These are phyloP conservation scores for Coilia nasus DNA, from an alignment of 2,797 vertebrate species.

Conservation along the genomic window DNA sequence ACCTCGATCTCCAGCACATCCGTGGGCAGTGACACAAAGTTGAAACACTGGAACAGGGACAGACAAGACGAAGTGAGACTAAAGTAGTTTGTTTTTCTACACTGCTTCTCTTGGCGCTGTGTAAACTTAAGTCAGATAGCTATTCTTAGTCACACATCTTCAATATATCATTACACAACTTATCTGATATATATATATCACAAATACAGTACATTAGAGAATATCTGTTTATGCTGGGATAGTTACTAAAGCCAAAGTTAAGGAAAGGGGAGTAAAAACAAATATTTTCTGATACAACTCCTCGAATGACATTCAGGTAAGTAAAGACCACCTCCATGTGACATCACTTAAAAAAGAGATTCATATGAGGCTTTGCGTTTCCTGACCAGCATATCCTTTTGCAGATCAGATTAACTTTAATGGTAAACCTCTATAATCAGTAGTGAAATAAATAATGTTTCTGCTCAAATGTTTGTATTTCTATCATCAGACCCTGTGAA, in stretches of 20 bases:
- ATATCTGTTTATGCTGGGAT: neutral
- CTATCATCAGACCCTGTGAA: neutral
- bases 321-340: neutral
- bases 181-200: too few species aligned
- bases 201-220: neutral
- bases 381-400: neutral
- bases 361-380: too few species aligned
- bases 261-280: neutral
- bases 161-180: neutral
- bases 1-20: slow-evolving; percentile 98
- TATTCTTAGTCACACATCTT: neutral
- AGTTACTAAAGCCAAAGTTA: neutral
- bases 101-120: neutral
- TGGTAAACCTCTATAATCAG: neutral
- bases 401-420: neutral
- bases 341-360: neutral
- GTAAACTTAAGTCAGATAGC: neutral
- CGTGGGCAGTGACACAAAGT: slow-evolving; percentile 95
- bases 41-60: slow-evolving; percentile 83
- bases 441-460: neutral
- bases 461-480: neutral
- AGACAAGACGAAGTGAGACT: slow-evolving; percentile 30
- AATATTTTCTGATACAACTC: neutral
- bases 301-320: too few species aligned
- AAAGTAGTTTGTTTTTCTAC: neutral